Conservation (phyloP, 2,888 invertebrate species). For the Lomographa bimaculata region DNA sequence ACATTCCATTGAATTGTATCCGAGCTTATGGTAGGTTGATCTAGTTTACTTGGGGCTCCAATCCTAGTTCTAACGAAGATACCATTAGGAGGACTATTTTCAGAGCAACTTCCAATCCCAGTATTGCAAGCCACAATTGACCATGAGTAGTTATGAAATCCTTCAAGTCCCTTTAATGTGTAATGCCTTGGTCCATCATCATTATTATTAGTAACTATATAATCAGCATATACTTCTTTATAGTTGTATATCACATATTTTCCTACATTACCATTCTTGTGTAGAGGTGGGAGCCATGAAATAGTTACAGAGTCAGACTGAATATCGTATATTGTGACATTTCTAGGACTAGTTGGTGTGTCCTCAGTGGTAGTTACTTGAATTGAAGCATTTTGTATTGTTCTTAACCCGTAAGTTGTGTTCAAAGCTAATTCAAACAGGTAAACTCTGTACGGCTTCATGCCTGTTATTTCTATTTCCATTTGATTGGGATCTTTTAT, state of each 20-base stretch:
- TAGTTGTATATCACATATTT: slow-evolving; percentile 85
- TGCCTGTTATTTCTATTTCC: slow-evolving; percentile 82
- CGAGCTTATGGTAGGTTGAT: slow-evolving; percentile 52
- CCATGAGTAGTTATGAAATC: slow-evolving; percentile 87
- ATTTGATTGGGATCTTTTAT: slow-evolving; percentile 72
- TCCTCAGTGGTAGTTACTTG: slow-evolving; percentile 88
- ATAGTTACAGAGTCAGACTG: slow-evolving; percentile 85
- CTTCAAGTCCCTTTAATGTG: slow-evolving; percentile 79
- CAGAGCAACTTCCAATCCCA: slow-evolving; percentile 85
- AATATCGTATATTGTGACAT: slow-evolving; percentile 83
- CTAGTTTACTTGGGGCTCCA: slow-evolving; percentile 80
- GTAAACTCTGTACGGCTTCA: slow-evolving; percentile 91
- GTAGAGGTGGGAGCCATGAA: slow-evolving; percentile 87
- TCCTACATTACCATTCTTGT: slow-evolving; percentile 89
- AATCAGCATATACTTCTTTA: slow-evolving; percentile 33
- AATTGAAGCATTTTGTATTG: slow-evolving; percentile 79
- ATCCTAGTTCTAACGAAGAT: slow-evolving; percentile 84
- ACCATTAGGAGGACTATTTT: slow-evolving; percentile 65
- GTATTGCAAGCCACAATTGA: slow-evolving; percentile 87
- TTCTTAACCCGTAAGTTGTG: slow-evolving; percentile 65
- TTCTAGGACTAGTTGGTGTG: slow-evolving; percentile 83
- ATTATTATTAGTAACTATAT: slow-evolving; percentile 41
- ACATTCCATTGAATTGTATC: slow-evolving; percentile 74
- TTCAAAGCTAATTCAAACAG: slow-evolving; percentile 87
- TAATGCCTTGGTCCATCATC: too few species aligned